Evolutionary conservation across 2,113 vertebrate genomes (phyloP).

Genomic region (Theristicus caerulescens): DNA sequence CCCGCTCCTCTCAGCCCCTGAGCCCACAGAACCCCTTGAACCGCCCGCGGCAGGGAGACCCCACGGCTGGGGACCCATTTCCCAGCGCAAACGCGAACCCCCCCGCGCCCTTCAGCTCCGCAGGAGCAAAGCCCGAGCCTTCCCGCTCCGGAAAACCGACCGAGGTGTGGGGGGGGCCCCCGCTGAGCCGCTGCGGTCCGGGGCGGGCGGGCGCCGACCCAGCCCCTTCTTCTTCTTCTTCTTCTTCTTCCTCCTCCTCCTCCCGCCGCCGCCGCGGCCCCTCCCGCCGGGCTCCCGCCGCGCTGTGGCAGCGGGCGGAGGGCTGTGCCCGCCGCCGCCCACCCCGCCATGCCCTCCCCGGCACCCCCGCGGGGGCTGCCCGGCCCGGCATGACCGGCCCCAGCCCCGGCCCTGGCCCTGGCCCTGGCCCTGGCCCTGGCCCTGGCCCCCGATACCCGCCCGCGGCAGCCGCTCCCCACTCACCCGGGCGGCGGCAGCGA

Average conservation of each 20-base stretch:
- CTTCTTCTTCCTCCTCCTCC: neutral
- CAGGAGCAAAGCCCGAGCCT: neutral
- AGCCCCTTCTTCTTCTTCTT: neutral
- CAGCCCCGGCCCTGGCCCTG: neutral
- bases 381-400: neutral
- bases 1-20: neutral
- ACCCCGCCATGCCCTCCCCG: neutral
- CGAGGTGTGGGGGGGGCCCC: no score
- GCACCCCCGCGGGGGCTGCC: neutral
- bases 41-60: neutral
- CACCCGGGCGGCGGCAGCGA: neutral
- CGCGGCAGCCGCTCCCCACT: neutral
- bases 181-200: neutral
- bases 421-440: no score
- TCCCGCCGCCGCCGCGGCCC: neutral
- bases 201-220: neutral
- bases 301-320: neutral
- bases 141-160: neutral
- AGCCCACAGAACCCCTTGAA: neutral
- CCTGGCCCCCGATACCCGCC: neutral
- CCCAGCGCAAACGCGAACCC: neutral
- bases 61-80: accelerated
- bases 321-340: neutral
- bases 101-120: neutral
- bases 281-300: neutral